phyloP scores from a whole-genome alignment of 1,140 invertebrate genomes.

The Drosophila gunungcola region DNA sequence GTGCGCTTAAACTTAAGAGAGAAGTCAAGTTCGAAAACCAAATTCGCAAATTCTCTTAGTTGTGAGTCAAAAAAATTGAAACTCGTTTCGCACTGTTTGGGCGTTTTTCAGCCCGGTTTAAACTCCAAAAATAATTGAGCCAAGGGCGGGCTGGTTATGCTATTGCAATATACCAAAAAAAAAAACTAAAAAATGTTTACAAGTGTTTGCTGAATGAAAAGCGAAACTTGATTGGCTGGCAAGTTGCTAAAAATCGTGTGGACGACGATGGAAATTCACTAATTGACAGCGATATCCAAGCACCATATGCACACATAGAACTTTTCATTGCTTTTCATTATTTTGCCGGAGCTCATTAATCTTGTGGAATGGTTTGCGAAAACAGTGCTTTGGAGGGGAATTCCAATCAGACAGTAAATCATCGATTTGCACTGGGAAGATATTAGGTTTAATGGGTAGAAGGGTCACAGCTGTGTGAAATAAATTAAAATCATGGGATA shows the following conservation, averaged over 20 bases:
- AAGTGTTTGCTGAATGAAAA: conserved; percentile 64
- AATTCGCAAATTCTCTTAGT: conserved; percentile 24
- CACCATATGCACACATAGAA: conserved; percentile 28
- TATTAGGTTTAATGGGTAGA: not conserved
- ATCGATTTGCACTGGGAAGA: conserved; percentile 32
- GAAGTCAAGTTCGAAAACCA: conserved; percentile 42
- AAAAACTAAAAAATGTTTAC: conserved; percentile 23
- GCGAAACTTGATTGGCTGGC: conserved; percentile 57
- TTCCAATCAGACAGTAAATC: conserved; percentile 53
- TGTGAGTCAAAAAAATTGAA: conserved; percentile 29
- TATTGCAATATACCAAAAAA: conserved; percentile 49
- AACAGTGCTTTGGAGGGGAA: not conserved
- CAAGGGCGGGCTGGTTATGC: conserved; percentile 76
- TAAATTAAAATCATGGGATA: not conserved
- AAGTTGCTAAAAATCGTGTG: conserved; percentile 19
- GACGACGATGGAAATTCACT: conserved; percentile 24
- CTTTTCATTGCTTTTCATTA: conserved; percentile 11
- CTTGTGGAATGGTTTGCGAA: conserved; percentile 11
- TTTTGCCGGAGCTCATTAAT: conserved; percentile 46
- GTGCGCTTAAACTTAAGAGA: conserved; percentile 25
- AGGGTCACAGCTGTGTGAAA: conserved; percentile 1
- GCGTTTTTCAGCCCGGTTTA: conserved; percentile 47
- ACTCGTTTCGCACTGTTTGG: conserved; percentile 64
- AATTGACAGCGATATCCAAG: conserved; percentile 51
- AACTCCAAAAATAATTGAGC: conserved; percentile 67